Conservation (phyloP, 2,113 vertebrate species). For the Hippocampus abdominalis region DNA sequence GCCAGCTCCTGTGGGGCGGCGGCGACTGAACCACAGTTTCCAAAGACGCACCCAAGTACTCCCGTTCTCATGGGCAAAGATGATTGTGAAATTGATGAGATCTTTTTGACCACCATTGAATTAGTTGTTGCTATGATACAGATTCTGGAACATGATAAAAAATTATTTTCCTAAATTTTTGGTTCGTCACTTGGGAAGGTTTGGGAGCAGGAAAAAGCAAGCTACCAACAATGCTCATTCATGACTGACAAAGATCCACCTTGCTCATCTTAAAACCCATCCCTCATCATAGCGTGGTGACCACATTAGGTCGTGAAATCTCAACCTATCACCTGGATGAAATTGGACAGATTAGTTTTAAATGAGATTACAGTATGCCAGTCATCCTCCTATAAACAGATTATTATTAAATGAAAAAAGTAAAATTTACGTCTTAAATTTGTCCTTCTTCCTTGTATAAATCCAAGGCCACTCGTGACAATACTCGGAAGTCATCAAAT, state of each 20-base stretch:
- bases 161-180: not conserved
- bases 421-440: constrained; percentile 2
- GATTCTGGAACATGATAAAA: constrained; percentile 1
- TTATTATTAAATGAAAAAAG: not conserved
- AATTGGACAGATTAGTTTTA: constrained; percentile 5
- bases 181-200: constrained; percentile 6
- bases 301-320: not conserved
- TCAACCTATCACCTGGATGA: not conserved
- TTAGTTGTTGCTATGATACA: constrained; percentile 1
- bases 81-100: not conserved
- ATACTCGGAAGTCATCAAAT: constrained; percentile 7
- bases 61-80: constrained; percentile 21
- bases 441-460: not conserved
- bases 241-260: not conserved
- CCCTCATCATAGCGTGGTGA: not conserved
- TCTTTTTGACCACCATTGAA: constrained; percentile 24
- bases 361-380: not conserved
- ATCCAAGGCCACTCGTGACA: constrained; percentile 7
- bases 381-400: not conserved
- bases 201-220: constrained; percentile 6
- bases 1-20: constrained; percentile 55
- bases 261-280: not conserved
- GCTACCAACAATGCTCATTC: constrained; percentile 20
- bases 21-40: constrained; percentile 46
- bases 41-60: constrained; percentile 13